Evolutionary conservation across 2,797 vertebrate genomes (phyloP).

Genomic region (Schizopygopsis malacanthus): DNA sequence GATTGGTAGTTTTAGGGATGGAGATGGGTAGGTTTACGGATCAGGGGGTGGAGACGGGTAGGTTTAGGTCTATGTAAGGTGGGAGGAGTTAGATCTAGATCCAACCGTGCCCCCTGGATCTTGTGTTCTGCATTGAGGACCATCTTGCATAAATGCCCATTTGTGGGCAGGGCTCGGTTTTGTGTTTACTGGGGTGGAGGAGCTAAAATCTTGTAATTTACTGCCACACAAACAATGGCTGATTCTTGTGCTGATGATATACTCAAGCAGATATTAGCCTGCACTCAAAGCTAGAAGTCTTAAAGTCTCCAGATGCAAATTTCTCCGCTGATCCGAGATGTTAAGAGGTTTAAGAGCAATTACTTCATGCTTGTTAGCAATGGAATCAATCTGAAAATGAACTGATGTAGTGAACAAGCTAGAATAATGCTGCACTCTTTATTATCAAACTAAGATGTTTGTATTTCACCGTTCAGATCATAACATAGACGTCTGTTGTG

Average conservation of each 20-base stretch:
- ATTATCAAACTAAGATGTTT: conserved; percentile 76
- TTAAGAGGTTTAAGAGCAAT: conserved; percentile 83
- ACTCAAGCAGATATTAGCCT: conserved; percentile 83
- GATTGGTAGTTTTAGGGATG: too few species aligned
- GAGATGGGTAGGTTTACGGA: too few species aligned
- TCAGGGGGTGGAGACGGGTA: too few species aligned
- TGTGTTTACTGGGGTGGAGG: not conserved
- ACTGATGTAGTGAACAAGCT: conserved; percentile 69
- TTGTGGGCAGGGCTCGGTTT: not conserved
- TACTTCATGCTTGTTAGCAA: conserved; percentile 84
- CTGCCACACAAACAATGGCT: conserved; percentile 53
- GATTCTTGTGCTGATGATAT: conserved; percentile 77
- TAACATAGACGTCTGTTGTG: conserved; percentile 55
- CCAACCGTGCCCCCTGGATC: too few species aligned
- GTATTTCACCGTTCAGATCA: conserved; percentile 62
- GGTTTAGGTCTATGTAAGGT: too few species aligned
- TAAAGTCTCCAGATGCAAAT: conserved; percentile 79
- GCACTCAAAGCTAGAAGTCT: conserved; percentile 77
- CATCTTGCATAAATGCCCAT: not conserved
- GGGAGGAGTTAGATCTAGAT: too few species aligned
- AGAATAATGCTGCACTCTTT: conserved; percentile 64
- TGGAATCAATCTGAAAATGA: conserved; percentile 79
- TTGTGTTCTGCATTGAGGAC: too few species aligned
- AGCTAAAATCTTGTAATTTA: conserved; percentile 15
- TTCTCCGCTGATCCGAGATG: conserved; percentile 78